Percentiles rank a stretch among this genome's conserved stretches.
These are phyloP conservation scores for Harpagifer antarcticus DNA, from an alignment of 2,797 vertebrate species.

Conservation along the genomic window DNA sequence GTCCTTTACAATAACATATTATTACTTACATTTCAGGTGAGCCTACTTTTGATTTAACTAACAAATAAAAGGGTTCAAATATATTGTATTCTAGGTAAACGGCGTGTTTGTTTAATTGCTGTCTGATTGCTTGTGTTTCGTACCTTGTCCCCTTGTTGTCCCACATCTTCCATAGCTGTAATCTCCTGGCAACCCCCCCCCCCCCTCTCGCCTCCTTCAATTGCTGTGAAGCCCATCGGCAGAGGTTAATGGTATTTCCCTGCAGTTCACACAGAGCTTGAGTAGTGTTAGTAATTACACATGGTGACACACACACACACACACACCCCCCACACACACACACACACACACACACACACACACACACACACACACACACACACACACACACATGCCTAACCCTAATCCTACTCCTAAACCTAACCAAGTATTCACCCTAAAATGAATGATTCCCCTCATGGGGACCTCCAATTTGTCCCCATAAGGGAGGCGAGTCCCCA, in stretches of 20 bases:
- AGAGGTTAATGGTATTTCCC: slow-evolving; percentile 78
- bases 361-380: slow-evolving; percentile 21
- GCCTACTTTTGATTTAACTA: too few relatives aligned
- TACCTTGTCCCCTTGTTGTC: background rate
- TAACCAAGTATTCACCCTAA: too few relatives aligned
- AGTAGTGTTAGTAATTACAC: slow-evolving; percentile 70
- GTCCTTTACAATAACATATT: too few relatives aligned
- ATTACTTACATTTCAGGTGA: too few relatives aligned
- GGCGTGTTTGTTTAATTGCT: too few relatives aligned
- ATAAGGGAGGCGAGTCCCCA: too few relatives aligned
- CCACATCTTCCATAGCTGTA: slow-evolving; percentile 8
- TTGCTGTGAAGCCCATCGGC: slow-evolving; percentile 57
- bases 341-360: slow-evolving; percentile 27
- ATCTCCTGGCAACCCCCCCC: slow-evolving; percentile 14
- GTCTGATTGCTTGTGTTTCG: background rate
- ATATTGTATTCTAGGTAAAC: too few relatives aligned
- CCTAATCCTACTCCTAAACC: too few relatives aligned
- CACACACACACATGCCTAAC: slow-evolving; percentile 30
- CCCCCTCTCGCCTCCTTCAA: slow-evolving; percentile 21
- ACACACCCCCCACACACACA: slow-evolving; percentile 16
- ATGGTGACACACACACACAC: slow-evolving; percentile 38
- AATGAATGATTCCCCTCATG: too few relatives aligned
- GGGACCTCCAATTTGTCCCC: too few relatives aligned
- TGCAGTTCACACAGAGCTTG: slow-evolving; percentile 59
- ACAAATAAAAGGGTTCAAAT: too few relatives aligned